Percentiles rank a stretch among this genome's conserved stretches.
Conservation (phyloP, 2,113 vertebrate genomes). For the Serinus canaria region DNA sequence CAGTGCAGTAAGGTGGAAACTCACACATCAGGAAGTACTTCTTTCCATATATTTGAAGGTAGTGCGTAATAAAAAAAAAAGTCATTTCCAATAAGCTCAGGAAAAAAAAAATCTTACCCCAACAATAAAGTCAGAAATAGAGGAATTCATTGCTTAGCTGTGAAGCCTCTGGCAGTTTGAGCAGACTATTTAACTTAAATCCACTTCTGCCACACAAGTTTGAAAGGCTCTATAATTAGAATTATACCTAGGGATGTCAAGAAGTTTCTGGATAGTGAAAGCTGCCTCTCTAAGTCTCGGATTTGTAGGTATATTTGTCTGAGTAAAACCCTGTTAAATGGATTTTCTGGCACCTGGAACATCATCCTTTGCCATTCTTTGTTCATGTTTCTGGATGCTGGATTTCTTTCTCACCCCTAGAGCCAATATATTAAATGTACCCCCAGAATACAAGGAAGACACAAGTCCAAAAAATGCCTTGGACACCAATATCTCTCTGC, state of each 20-base stretch:
- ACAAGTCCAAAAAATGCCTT: not conserved
- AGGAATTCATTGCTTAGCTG: conserved; percentile 14
- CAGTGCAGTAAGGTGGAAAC: conserved; percentile 29
- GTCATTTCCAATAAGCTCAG: conserved; percentile 19
- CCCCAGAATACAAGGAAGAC: not conserved
- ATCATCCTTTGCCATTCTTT: not conserved
- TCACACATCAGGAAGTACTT: not conserved
- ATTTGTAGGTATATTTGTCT: not conserved
- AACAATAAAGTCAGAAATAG: conserved; percentile 49
- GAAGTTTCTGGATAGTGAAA: not conserved
- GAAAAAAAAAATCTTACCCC: not conserved
- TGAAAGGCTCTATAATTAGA: conserved; percentile 58
- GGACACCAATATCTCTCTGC: not conserved
- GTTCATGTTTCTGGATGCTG: not conserved
- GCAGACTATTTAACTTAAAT: conserved; percentile 65
- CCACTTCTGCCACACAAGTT: not conserved
- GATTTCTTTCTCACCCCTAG: not conserved
- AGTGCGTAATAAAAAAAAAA: conserved; percentile 52
- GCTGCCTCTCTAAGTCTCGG: not conserved
- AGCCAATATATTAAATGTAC: not conserved
- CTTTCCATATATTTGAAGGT: not conserved
- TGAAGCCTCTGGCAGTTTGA: conserved; percentile 46
- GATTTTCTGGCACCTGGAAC: not conserved
- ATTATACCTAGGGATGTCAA: conserved; percentile 15
- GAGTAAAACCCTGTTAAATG: not conserved